phyloP scores from a whole-genome alignment of 2,797 vertebrate genomes.

The Rhinichthys osculus region DNA sequence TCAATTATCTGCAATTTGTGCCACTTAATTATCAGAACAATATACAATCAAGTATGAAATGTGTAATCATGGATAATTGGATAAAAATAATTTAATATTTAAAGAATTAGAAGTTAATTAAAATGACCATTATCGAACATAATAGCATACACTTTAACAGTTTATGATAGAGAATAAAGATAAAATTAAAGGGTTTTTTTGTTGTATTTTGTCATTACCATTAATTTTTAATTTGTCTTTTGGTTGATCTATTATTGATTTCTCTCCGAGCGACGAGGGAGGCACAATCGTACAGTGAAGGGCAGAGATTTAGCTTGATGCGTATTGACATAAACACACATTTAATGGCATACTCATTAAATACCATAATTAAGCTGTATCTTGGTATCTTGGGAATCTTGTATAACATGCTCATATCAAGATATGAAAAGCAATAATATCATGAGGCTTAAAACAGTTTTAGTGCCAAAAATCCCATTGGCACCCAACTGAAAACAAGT shows the following conservation, averaged over 20 bases:
- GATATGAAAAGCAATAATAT: not conserved
- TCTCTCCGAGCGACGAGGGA: not conserved
- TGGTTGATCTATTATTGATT: not conserved
- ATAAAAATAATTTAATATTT: not conserved
- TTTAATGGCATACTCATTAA: not conserved
- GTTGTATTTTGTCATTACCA: not conserved
- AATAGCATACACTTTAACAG: not conserved
- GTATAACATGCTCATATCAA: not conserved
- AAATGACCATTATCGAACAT: not conserved
- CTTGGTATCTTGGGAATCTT: not conserved
- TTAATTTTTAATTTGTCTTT: not conserved
- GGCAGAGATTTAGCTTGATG: not conserved
- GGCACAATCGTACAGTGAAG: not conserved
- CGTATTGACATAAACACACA: not conserved
- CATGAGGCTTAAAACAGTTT: not conserved
- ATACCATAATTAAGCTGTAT: not conserved
- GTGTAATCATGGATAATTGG: not conserved
- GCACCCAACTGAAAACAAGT: not conserved
- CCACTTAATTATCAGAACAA: no score
- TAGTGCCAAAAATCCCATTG: not conserved
- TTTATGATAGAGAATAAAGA: not conserved
- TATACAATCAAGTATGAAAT: not conserved
- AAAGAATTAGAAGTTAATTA: not conserved
- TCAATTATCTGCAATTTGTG: not conserved
- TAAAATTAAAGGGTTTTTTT: not conserved